Percentiles rank a stretch among this genome's conserved stretches.
phyloP scores from a whole-genome alignment of 2,113 vertebrate genomes.

The Lagenorhynchus albirostris region DNA sequence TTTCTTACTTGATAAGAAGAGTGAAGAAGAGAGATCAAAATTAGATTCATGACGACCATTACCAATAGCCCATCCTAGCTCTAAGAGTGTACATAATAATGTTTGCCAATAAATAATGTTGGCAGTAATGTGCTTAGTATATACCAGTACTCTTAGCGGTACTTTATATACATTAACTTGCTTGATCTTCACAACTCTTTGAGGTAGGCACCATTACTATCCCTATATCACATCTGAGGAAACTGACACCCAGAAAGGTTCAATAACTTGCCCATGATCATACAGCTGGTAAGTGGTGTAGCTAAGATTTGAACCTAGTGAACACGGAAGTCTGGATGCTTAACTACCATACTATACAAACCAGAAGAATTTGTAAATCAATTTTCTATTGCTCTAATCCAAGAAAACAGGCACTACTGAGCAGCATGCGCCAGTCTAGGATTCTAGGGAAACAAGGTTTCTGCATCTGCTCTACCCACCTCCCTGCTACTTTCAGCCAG shows the following conservation, averaged over 20 bases:
- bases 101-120: neutral
- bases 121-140: neutral
- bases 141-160: neutral
- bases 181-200: slow-evolving; percentile 1
- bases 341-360: neutral
- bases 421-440: neutral
- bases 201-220: neutral
- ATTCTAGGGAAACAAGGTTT: neutral
- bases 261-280: neutral
- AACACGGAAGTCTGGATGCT: neutral
- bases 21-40: neutral
- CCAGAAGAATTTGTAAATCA: neutral
- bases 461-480: neutral
- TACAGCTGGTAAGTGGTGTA: neutral
- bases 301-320: neutral
- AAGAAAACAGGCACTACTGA: neutral
- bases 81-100: neutral
- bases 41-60: neutral
- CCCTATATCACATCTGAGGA: neutral
- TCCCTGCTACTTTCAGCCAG: neutral
- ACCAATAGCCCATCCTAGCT: neutral
- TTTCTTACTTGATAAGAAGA: slow-evolving; percentile 8
- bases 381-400: neutral
- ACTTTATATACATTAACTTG: neutral
- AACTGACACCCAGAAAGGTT: neutral